Evolutionary conservation across 2,888 invertebrate species (phyloP).

Genomic region (Hirtodrosophila alboralis): DNA sequence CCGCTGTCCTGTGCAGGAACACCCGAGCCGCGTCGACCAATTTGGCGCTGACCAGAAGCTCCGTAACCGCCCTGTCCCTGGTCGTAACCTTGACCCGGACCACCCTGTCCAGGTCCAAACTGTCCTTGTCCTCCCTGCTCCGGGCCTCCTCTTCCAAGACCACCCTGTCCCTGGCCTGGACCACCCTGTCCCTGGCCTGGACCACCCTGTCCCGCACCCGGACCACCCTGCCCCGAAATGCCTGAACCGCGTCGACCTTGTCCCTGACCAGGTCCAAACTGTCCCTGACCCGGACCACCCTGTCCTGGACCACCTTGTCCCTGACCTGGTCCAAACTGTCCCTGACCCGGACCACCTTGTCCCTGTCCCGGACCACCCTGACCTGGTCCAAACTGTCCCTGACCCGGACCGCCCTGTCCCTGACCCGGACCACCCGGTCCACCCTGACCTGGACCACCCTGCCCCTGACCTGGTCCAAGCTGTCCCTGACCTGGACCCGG

Average conservation of each 20-base stretch:
- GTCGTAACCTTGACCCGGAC: not conserved
- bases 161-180: not conserved
- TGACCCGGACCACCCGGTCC: not conserved
- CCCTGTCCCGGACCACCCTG: not conserved
- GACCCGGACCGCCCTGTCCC: conserved; percentile 2
- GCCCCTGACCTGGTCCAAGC: not conserved
- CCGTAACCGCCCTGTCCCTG: not conserved
- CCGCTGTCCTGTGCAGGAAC: conserved; percentile 1
- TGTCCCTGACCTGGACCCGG: not conserved
- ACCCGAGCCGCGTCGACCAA: conserved; percentile 1
- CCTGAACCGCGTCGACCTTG: not conserved
- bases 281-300: conserved; percentile 8
- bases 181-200: conserved; percentile 3
- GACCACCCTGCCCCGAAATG: conserved; percentile 9
- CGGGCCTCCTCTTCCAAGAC: not conserved
- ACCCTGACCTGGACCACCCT: not conserved
- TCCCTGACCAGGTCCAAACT: conserved; percentile 8
- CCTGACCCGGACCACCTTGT: conserved; percentile 4
- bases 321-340: conserved; percentile 10
- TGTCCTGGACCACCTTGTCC: conserved; percentile 1
- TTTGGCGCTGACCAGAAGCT: not conserved
- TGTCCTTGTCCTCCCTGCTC: not conserved
- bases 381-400: not conserved
- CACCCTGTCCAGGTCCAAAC: not conserved
- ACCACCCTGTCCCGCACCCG: not conserved